Conservation (phyloP, 2,113 vertebrate genomes). For the Pyrgilauda ruficollis region DNA sequence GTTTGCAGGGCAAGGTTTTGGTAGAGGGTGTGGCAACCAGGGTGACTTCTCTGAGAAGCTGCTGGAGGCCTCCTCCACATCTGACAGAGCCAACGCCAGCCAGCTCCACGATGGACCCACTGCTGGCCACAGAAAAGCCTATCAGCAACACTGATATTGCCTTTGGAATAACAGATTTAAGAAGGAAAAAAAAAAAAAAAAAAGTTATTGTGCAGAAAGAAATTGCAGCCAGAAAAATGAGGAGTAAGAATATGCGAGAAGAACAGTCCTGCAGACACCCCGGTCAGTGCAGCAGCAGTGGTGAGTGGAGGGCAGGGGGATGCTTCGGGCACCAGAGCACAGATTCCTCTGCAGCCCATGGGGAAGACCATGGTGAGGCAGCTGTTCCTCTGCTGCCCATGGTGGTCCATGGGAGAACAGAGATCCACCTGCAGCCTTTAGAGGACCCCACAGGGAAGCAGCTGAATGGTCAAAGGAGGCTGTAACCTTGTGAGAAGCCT, state of each 20-base stretch:
- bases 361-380: not conserved
- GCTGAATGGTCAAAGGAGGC: not conserved
- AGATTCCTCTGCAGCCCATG: not conserved
- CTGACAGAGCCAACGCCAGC: not conserved
- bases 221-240: not conserved
- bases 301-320: too few species aligned
- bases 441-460: not conserved
- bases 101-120: not conserved
- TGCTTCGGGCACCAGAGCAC: not conserved
- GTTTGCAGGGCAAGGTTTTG: not conserved
- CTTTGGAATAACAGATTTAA: not conserved
- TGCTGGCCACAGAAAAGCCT: not conserved
- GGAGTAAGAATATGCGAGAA: not conserved
- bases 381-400: not conserved
- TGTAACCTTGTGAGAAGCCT: not conserved
- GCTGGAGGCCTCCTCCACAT: fast-evolving
- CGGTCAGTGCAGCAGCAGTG: not conserved
- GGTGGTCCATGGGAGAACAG: not conserved
- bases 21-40: not conserved
- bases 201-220: not conserved
- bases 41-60: not conserved
- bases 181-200: not conserved
- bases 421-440: not conserved
- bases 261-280: not conserved
- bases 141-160: fast-evolving